Percentiles rank a stretch among this genome's conserved stretches.
Evolutionary conservation across 2,797 vertebrate species (phyloP).

Genomic region (Knipowitschia caucasica): DNA sequence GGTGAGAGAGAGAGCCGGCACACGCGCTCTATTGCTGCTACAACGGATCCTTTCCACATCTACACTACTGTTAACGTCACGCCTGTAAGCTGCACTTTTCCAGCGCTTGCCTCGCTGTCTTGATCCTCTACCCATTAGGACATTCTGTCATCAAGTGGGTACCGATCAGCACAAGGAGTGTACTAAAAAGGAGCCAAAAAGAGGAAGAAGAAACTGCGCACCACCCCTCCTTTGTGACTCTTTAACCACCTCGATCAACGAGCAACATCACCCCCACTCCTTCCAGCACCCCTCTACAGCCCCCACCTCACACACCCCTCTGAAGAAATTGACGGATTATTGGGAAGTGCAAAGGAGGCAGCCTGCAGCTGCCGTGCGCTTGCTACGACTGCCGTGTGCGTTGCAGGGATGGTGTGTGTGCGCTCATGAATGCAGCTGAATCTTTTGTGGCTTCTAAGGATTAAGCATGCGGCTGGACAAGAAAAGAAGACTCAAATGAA

Average conservation of each 20-base stretch:
- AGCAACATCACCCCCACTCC: slow-evolving; percentile 57
- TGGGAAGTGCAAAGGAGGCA: slow-evolving; percentile 74
- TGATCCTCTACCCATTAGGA: slow-evolving; percentile 59
- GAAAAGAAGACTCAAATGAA: slow-evolving; percentile 71
- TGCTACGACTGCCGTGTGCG: slow-evolving; percentile 65
- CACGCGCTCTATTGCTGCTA: slow-evolving; percentile 74
- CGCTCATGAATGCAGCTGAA: slow-evolving; percentile 49
- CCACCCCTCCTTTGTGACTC: slow-evolving; percentile 48
- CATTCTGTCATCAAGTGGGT: slow-evolving; percentile 57
- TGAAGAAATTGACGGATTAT: slow-evolving; percentile 84
- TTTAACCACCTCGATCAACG: slow-evolving; percentile 51
- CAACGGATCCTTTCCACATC: slow-evolving; percentile 73
- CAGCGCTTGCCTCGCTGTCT: slow-evolving; percentile 53
- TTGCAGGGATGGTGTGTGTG: slow-evolving; percentile 60
- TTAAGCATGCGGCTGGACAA: slow-evolving; percentile 72
- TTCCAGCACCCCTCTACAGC: slow-evolving; percentile 57
- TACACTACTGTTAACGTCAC: slow-evolving; percentile 72
- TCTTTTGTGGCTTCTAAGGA: slow-evolving; percentile 42
- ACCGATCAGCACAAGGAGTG: slow-evolving; percentile 47
- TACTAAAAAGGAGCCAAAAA: slow-evolving; percentile 51
- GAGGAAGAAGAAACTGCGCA: slow-evolving; percentile 61
- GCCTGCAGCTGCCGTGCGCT: slow-evolving; percentile 74
- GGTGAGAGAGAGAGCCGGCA: slow-evolving; percentile 53
- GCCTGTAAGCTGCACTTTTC: slow-evolving; percentile 66
- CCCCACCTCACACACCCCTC: slow-evolving; percentile 57